Base-by-base conservation (phyloP, 2,797 vertebrate genomes). In the Labroides dimidiatus region DNA sequence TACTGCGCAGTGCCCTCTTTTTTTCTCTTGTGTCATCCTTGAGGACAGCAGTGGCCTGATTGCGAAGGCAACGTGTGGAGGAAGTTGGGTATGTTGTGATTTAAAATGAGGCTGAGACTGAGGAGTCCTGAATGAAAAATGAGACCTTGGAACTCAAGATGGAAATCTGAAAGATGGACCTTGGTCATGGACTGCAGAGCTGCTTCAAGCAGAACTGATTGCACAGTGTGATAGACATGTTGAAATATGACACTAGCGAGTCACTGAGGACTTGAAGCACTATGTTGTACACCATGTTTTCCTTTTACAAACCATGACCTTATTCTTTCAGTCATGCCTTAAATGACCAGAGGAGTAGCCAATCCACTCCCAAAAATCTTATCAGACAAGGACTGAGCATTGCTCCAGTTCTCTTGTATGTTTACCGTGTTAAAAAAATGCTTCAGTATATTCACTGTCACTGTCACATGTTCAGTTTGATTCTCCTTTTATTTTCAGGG, bases 261-360 rank as follows among this genome's bases (percentile, higher is more conserved):
- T 83, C 87, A 78, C 64, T 8, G 75, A 81, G 71, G 80, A 87
- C 81, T 84, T 54, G 41, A 23, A 60, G 63, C 51, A 77, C 73
- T 64, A 57, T 69, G 62, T 77, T 73, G 67, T 77, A 85, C 77
- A 67, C 69, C 63, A 62, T 65, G 19, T 82, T 64, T 78, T 72
- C 39, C 47, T 77, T 81, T 71, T 48, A 62, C 71, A 68, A 72
- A 69, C 44, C 69, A 75, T 79, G 64, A 81, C 66, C 83, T 85
- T 84, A 74, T 87, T 90, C 45, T 76, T 87, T 86, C 75, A 87
- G 71, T 78, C 81, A 90, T 88, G 88, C 87, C 90, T 91, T 90
- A 89, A 87, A 82, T 27, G 58, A 88, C 74, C 73, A 20, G 68
- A 75, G 52, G 67, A 82, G 87, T 67, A 74, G 50, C 67, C 54